A percentile compares a stretch with the other conserved stretches of the same genome.
Conservation (phyloP, 2,113 vertebrate genomes). For the Diadophis punctatus region DNA sequence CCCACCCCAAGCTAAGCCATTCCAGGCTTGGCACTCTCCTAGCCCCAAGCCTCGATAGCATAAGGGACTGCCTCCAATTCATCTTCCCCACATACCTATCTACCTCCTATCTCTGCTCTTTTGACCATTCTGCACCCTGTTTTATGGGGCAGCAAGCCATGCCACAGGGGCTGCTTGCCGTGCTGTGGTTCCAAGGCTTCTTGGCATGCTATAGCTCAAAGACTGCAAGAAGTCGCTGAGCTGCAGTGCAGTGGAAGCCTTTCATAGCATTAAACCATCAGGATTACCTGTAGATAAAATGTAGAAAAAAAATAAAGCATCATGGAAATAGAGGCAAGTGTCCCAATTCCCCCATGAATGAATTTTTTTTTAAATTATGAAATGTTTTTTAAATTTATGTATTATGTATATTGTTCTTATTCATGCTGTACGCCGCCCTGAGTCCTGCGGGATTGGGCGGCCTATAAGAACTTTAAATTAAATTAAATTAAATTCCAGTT, state of each 20-base stretch:
- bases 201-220: background rate
- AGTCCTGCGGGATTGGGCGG: too few relatives aligned
- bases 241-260: background rate
- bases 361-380: too few relatives aligned
- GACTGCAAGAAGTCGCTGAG: background rate
- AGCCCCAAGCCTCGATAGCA: background rate
- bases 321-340: background rate
- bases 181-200: background rate
- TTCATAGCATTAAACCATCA: background rate
- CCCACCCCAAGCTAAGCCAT: background rate
- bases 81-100: background rate
- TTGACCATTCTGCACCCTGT: background rate
- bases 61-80: background rate
- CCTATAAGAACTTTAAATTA: too few relatives aligned
- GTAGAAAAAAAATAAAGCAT: background rate
- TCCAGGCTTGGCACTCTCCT: background rate
- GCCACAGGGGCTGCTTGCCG: background rate
- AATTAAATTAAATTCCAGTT: too few relatives aligned
- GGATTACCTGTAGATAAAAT: background rate
- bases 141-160: background rate
- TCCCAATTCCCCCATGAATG: too few relatives aligned
- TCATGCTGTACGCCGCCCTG: too few relatives aligned
- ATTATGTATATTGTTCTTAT: too few relatives aligned
- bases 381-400: too few relatives aligned
- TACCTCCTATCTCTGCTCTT: background rate